Conservation (phyloP, 2,797 vertebrate species). For the Chaetophractus vellerosus region DNA sequence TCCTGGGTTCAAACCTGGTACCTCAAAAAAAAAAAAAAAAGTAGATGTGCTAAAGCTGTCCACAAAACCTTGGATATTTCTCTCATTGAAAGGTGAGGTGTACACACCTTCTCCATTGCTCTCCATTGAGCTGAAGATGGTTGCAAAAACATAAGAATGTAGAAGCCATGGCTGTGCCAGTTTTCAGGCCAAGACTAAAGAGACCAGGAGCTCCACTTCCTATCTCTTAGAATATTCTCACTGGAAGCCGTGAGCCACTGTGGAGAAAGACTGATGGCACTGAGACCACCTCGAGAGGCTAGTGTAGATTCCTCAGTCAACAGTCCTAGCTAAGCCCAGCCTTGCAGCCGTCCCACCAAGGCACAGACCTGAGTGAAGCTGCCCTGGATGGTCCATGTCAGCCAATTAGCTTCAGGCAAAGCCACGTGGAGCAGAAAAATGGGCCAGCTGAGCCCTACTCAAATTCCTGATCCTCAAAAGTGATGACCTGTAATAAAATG, state of each 20-base stretch:
- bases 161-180: background rate
- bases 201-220: background rate
- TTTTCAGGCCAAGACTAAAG: background rate
- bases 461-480: slow-evolving; percentile 31
- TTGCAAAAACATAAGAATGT: background rate
- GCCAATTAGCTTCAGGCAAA: background rate
- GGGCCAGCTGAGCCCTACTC: background rate
- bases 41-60: background rate
- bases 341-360: background rate
- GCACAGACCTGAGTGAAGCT: background rate
- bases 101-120: background rate
- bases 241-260: background rate
- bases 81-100: background rate
- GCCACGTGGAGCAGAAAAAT: background rate
- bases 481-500: slow-evolving; percentile 58
- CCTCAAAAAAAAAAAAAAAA: too few species aligned
- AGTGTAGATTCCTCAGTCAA: background rate
- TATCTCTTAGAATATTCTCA: background rate
- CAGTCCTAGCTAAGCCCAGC: background rate
- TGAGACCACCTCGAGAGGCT: background rate
- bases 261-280: background rate
- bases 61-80: background rate
- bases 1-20: too few species aligned
- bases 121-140: background rate
- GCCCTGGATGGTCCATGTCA: background rate